phyloP scores from a whole-genome alignment of 2,113 vertebrate genomes.

The Phodopus roborovskii region DNA sequence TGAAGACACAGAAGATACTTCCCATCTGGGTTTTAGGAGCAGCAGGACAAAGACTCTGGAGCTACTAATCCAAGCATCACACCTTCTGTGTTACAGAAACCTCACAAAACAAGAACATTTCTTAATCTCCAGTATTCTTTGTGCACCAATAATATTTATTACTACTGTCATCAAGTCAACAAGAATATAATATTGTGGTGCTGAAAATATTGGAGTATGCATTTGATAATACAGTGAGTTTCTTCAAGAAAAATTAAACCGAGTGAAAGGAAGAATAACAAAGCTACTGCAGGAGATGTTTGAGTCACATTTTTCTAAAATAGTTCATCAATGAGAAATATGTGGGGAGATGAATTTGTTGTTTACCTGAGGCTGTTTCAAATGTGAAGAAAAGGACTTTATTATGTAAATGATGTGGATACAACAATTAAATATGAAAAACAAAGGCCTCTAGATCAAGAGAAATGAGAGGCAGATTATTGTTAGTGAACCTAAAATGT shows the following conservation, averaged over 20 bases:
- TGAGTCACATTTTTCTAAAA: slow-evolving; percentile 17
- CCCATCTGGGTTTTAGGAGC: neutral
- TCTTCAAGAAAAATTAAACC: slow-evolving; percentile 13
- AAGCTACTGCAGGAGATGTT: neutral
- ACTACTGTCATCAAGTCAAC: neutral
- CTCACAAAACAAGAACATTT: neutral
- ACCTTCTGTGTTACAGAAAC: neutral
- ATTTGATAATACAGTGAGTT: neutral
- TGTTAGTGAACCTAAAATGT: neutral
- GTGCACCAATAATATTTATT: neutral
- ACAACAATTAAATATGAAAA: neutral
- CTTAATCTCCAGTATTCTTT: neutral
- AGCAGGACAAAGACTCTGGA: neutral
- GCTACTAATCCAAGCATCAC: neutral
- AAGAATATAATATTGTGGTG: neutral
- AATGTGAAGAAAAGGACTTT: neutral
- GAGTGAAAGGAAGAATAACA: neutral
- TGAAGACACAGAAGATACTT: neutral
- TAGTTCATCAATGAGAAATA: neutral
- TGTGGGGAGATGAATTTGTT: neutral
- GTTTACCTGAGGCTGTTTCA: neutral
- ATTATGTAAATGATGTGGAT: neutral
- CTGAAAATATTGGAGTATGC: neutral
- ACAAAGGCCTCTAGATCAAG: slow-evolving; percentile 24
- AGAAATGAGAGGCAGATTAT: neutral